Conservation (phyloP, 2,113 vertebrate genomes). For the Ictidomys tridecemlineatus region DNA sequence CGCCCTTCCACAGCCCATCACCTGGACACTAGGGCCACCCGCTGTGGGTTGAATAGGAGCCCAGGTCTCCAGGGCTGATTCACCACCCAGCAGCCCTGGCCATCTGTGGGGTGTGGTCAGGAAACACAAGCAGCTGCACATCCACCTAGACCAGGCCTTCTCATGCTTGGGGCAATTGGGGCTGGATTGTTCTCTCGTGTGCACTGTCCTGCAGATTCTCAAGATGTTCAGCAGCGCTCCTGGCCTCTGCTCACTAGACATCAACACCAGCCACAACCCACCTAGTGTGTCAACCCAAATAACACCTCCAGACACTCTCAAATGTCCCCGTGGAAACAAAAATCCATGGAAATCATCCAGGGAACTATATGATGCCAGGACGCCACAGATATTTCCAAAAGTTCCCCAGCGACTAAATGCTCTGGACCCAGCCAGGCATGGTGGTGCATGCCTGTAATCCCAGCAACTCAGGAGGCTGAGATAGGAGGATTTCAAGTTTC, state of each 20-base stretch:
- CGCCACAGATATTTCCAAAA: background rate
- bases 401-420: background rate
- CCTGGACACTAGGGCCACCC: background rate
- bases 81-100: rapidly evolving
- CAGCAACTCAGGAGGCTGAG: no score
- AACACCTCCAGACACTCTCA: background rate
- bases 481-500: no score
- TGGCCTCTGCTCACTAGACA: background rate
- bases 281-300: background rate
- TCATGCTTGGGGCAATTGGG: background rate
- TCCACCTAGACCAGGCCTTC: background rate
- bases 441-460: no score
- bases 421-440: no score
- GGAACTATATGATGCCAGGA: background rate
- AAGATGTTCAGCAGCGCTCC: background rate
- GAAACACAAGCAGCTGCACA: background rate
- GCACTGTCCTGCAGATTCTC: rapidly evolving
- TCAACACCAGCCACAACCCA: background rate
- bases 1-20: rapidly evolving
- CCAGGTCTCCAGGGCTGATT: background rate
- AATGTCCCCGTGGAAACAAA: background rate
- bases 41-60: rapidly evolving
- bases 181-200: background rate
- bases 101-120: background rate
- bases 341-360: background rate